Evolutionary conservation across 1,140 invertebrate species (phyloP).

Genomic region (Nephila pilipes): DNA sequence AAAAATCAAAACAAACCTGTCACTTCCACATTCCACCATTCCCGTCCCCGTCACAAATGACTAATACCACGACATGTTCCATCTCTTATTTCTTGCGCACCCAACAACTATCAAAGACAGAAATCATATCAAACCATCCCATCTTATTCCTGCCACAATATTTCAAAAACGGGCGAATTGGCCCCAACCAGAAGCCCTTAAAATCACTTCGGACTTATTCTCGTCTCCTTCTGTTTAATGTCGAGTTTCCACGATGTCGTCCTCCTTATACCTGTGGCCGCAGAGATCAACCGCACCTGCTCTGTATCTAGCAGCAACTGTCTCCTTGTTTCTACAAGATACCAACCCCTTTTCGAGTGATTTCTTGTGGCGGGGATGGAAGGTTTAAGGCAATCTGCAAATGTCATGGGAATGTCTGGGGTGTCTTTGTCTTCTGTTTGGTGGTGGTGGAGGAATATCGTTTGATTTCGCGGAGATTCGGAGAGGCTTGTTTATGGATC

Average conservation of each 20-base stretch:
- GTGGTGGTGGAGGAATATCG: neutral
- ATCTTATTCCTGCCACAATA: neutral
- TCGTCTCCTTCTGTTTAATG: neutral
- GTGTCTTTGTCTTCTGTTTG: slow-evolving; percentile 36
- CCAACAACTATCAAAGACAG: neutral
- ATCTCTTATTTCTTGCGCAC: neutral
- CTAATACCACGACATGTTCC: neutral
- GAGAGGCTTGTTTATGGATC: slow-evolving; percentile 35
- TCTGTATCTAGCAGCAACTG: slow-evolving; percentile 36
- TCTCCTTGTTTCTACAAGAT: neutral
- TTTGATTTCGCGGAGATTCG: neutral
- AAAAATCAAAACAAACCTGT: neutral
- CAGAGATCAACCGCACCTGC: slow-evolving; percentile 52
- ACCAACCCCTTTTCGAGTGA: neutral
- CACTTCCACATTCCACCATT: neutral
- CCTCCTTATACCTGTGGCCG: slow-evolving; percentile 8
- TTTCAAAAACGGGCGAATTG: neutral
- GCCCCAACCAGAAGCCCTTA: neutral
- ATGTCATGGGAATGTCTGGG: slow-evolving; percentile 27
- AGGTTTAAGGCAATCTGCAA: slow-evolving; percentile 44
- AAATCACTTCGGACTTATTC: slow-evolving; percentile 11
- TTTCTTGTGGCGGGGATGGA: neutral
- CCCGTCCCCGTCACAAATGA: neutral
- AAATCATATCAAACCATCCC: neutral
- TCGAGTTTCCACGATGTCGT: slow-evolving; percentile 24